Base-by-base conservation (phyloP, 2,888 invertebrate genomes). In the Entomobrya multifasciata region DNA sequence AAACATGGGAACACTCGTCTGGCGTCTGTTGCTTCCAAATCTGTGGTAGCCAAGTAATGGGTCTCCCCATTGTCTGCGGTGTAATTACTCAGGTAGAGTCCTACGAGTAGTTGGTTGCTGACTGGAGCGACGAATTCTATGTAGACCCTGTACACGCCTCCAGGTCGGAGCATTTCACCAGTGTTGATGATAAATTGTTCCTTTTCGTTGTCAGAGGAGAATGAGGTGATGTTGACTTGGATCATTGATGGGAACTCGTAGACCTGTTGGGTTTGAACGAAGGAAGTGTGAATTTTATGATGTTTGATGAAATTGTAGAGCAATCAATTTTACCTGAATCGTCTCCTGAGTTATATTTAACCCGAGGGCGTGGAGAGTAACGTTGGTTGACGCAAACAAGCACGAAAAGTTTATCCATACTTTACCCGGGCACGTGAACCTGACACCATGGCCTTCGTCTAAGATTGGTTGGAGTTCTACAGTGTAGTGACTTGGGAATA, bases 361-460 rank as follows among this genome's bases (percentile, higher is more conserved):
- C 27, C 62, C 76, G 2, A 77, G 76, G 3, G 89, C 65, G 78
- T 89, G 88, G 1, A 89, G 47, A 1, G 82, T 80, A 11, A 89
- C 72, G 15, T 65, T 76, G 6, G 13, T 81, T 0, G 87, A 81
- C 15, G 47, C 20, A 1, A 36, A 0, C 1, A 55, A 11, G 17
- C 86, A 87, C n/a, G 44, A 15, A 0, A 84, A 72, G 17, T 70
- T 80, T 22, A 90, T 90, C 36, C 30, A 22, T 11, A 89, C 87
- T 52, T 77, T 88, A 17, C 89, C 89, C 1, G 89, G 89, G 17
- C 87, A 86, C n/a, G 89, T 89, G 65, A 89, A 90, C 55, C 36
- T 65, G 0, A 55, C 27, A 11, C 78, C 89, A 11, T 78, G 25
- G 4, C 82, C 85, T 17, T 67, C 65, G 47, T 88, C 85, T 22